These are phyloP conservation scores for Teleiodes luculella DNA, from an alignment of 2,888 invertebrate genomes.

Conservation along the genomic window DNA sequence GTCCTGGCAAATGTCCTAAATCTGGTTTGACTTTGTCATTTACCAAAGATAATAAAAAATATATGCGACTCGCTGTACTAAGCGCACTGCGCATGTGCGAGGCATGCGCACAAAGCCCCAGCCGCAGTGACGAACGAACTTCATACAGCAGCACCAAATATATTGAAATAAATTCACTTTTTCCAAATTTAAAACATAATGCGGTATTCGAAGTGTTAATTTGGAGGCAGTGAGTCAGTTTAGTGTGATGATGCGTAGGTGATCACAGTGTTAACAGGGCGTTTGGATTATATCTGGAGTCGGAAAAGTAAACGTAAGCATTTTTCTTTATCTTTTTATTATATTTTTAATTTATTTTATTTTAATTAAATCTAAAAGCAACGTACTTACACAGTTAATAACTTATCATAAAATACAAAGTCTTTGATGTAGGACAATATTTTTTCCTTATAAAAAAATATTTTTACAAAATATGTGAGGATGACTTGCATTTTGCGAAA, in stretches of 20 bases:
- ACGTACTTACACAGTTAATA: too few species aligned
- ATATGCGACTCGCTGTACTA: not conserved
- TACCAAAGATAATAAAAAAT: too few species aligned
- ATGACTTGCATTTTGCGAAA: too few species aligned
- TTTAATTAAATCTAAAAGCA: too few species aligned
- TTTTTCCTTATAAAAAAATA: too few species aligned
- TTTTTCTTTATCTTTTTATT: not conserved
- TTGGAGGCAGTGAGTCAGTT: not conserved
- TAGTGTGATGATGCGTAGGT: not conserved
- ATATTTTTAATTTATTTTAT: too few species aligned
- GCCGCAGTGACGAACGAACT: not conserved
- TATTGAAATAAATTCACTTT: not conserved
- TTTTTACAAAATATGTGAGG: too few species aligned
- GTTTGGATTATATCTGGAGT: not conserved
- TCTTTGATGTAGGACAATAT: too few species aligned
- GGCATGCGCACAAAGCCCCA: not conserved
- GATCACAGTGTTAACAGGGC: not conserved
- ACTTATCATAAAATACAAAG: too few species aligned
- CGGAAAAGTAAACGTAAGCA: not conserved
- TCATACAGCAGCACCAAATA: slow-evolving; percentile 1
- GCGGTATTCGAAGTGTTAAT: not conserved
- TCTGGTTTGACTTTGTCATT: too few species aligned
- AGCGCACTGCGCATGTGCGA: not conserved
- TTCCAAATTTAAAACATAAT: slow-evolving; percentile 4
- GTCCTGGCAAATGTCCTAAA: too few species aligned